Evolutionary conservation across 2,888 invertebrate species (phyloP).

Genomic region (Mimumesa dahlbomi): DNA sequence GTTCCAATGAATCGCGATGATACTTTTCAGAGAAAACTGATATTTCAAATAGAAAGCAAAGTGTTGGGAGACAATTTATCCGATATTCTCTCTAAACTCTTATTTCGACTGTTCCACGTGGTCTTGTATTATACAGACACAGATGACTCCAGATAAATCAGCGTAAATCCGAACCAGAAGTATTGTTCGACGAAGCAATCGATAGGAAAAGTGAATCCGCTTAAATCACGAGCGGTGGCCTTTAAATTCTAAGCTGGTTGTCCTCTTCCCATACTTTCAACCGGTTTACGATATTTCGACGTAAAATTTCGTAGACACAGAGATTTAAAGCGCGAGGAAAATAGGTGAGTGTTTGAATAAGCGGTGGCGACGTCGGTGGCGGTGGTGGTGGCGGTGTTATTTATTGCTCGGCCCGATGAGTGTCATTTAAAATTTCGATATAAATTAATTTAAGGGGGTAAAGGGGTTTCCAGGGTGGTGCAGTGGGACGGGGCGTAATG

Average conservation of each 20-base stretch:
- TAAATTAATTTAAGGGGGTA: slow-evolving; percentile 78
- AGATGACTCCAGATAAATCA: neutral
- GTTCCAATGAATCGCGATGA: no score
- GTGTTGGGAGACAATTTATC: no score
- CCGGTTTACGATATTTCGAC: slow-evolving; percentile 34
- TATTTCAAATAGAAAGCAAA: no score
- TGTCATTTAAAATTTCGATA: slow-evolving; percentile 79
- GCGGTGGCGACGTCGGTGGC: slow-evolving; percentile 11
- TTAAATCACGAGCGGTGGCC: neutral
- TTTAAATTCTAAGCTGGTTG: no score
- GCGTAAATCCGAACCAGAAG: neutral
- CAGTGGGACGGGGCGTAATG: slow-evolving; percentile 76
- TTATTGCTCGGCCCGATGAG: slow-evolving; percentile 75
- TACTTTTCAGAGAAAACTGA: no score
- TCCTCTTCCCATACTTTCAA: neutral
- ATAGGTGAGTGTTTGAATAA: slow-evolving; percentile 34
- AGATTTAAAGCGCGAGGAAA: slow-evolving; percentile 26
- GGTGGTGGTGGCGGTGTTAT: slow-evolving; percentile 61
- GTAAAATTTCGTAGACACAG: slow-evolving; percentile 31
- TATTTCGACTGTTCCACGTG: no score
- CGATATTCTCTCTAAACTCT: no score
- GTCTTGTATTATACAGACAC: no score
- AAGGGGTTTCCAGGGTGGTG: slow-evolving; percentile 70
- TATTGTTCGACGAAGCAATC: neutral
- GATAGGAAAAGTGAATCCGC: neutral